These are phyloP conservation scores for Pocillopora damicornis DNA, from an alignment of 64 coral and sea anemone genomes.

Conservation along the genomic window DNA sequence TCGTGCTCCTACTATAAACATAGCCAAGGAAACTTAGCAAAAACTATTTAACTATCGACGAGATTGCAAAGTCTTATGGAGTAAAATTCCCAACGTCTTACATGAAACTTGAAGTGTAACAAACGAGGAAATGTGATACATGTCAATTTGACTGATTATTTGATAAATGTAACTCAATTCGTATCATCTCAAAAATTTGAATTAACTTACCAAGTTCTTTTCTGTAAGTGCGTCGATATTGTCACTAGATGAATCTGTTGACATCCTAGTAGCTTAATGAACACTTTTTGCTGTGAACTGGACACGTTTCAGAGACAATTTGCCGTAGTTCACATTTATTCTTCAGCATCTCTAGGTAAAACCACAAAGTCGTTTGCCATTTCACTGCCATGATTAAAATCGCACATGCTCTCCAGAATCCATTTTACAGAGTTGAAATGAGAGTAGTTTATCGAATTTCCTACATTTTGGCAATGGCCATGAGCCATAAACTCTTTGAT, in stretches of 20 bases:
- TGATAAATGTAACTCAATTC: too few relatives aligned
- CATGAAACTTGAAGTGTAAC: neutral
- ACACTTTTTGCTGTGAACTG: neutral
- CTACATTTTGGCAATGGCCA: neutral
- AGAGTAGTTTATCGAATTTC: neutral
- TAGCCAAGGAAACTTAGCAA: too few relatives aligned
- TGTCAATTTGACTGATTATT: neutral
- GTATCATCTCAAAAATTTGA: too few relatives aligned
- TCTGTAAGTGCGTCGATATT: neutral
- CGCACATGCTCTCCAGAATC: neutral
- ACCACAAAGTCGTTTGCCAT: neutral
- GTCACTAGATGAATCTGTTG: neutral
- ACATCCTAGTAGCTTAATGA: slow-evolving; percentile 2
- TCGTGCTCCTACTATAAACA: too few relatives aligned
- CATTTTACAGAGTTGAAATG: neutral
- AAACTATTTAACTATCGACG: too few relatives aligned
- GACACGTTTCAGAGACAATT: neutral
- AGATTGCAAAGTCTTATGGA: too few relatives aligned
- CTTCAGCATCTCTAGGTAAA: neutral
- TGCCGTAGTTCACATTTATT: neutral
- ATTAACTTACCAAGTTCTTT: slow-evolving; percentile 6
- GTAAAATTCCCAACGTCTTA: too few relatives aligned
- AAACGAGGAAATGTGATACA: neutral
- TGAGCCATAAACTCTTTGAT: neutral
- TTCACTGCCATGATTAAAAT: slow-evolving; percentile 9